A percentile compares a stretch with the other conserved stretches of the same genome.
phyloP scores from a whole-genome alignment of 1,140 invertebrate genomes.

The Grapholita molesta region DNA sequence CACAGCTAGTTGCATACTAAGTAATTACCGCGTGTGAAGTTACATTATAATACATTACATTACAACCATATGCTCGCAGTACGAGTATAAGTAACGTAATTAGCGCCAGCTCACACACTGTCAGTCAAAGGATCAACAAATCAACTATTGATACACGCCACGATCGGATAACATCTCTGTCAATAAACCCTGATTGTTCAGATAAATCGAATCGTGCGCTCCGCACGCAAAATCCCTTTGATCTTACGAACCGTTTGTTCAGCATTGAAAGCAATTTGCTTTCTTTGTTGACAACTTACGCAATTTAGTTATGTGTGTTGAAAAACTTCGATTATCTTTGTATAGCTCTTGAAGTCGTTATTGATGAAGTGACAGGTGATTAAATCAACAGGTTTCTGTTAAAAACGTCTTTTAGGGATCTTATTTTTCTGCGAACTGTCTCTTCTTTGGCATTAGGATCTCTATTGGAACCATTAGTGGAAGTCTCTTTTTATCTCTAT shows the following conservation, averaged over 20 bases:
- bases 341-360: not conserved
- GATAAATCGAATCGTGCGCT: constrained; percentile 30
- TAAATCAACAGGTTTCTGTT: not conserved
- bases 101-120: constrained; percentile 23
- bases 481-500: too few relatives aligned
- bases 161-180: constrained; percentile 30
- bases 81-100: constrained; percentile 33
- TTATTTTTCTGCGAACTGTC: not conserved
- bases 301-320: constrained; percentile 33
- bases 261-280: constrained; percentile 53
- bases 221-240: constrained; percentile 35
- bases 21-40: constrained; percentile 1
- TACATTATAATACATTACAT: too few relatives aligned
- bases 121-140: constrained; percentile 1
- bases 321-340: not conserved
- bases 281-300: constrained; percentile 53
- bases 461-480: too few relatives aligned
- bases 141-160: constrained; percentile 20
- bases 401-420: not conserved
- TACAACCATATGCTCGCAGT: not conserved
- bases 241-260: constrained; percentile 36
- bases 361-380: not conserved
- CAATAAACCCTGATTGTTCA: constrained; percentile 26
- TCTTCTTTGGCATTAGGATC: not conserved
- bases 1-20: not conserved